These are phyloP conservation scores for Cydia pomonella DNA, from an alignment of 1,140 invertebrate species.

Conservation along the genomic window DNA sequence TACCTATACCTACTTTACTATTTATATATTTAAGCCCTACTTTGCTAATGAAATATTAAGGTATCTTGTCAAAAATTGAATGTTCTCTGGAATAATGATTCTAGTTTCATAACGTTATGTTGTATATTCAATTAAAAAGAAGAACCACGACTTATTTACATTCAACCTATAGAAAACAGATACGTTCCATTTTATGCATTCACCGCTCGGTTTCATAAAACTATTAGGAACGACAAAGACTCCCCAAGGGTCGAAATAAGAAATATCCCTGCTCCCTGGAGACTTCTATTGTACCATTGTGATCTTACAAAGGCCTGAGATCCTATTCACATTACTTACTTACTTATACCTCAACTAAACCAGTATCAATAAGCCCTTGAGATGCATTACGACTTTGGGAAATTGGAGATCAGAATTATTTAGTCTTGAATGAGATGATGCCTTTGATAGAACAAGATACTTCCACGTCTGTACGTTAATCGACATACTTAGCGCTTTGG, in stretches of 20 bases:
- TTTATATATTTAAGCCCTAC: no score
- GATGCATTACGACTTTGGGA: not conserved
- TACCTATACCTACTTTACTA: no score
- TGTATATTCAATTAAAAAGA: no score
- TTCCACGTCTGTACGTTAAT: not conserved
- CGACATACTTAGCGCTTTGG: not conserved
- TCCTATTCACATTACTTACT: not conserved
- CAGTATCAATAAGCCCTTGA: not conserved
- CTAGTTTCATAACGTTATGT: no score
- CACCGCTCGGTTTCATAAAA: not conserved
- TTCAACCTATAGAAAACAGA: not conserved
- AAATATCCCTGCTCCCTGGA: not conserved
- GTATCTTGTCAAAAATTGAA: no score
- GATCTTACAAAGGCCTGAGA: not conserved
- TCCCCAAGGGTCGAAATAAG: conserved; percentile 8
- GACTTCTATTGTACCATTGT: conserved; percentile 2
- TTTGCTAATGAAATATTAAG: no score
- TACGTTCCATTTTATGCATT: not conserved
- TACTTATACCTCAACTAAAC: not conserved
- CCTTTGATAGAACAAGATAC: not conserved
- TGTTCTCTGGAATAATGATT: no score
- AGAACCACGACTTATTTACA: no score
- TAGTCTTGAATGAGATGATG: not conserved
- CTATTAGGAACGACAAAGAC: not conserved
- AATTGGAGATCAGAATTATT: not conserved